Percentiles rank a stretch among this genome's conserved stretches.
phyloP scores from a whole-genome alignment of 2,113 vertebrate genomes.

The Calypte anna region DNA sequence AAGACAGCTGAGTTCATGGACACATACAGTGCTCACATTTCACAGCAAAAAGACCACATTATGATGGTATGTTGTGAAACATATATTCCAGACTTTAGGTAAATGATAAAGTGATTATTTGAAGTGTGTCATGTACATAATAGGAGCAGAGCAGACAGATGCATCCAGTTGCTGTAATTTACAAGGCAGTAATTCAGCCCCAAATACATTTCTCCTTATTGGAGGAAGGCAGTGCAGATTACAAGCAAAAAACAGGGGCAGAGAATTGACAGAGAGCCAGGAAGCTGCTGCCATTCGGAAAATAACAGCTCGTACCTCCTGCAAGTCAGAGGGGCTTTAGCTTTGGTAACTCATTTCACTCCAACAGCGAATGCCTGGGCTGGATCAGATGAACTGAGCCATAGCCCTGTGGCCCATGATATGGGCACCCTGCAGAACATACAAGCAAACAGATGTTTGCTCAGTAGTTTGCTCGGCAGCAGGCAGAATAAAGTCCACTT shows the following conservation, averaged over 20 bases:
- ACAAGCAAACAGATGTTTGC: not conserved
- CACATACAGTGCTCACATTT: not conserved
- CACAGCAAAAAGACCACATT: not conserved
- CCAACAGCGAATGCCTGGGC: not conserved
- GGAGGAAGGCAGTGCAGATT: not conserved
- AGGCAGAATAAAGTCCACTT: not conserved
- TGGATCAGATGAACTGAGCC: not conserved
- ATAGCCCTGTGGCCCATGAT: fast-evolving
- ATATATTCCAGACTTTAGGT: slow-evolving; percentile 5
- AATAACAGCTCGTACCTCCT: not conserved
- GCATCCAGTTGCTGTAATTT: slow-evolving; percentile 54
- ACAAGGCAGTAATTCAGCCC: slow-evolving; percentile 47
- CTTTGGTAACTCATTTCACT: not conserved
- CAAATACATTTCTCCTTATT: slow-evolving; percentile 1
- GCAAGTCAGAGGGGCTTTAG: not conserved
- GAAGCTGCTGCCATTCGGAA: not conserved
- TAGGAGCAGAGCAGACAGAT: not conserved
- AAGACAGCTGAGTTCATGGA: slow-evolving; percentile 1
- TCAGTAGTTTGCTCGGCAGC: not conserved
- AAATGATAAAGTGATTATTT: slow-evolving; percentile 37
- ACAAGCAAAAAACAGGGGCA: not conserved
- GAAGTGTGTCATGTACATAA: slow-evolving; percentile 25
- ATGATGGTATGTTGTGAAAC: not conserved
- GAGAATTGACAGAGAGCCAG: not conserved
- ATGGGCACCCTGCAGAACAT: not conserved